Base-by-base conservation (phyloP, 2,888 invertebrate species). In the Oscheius sp. region DNA sequence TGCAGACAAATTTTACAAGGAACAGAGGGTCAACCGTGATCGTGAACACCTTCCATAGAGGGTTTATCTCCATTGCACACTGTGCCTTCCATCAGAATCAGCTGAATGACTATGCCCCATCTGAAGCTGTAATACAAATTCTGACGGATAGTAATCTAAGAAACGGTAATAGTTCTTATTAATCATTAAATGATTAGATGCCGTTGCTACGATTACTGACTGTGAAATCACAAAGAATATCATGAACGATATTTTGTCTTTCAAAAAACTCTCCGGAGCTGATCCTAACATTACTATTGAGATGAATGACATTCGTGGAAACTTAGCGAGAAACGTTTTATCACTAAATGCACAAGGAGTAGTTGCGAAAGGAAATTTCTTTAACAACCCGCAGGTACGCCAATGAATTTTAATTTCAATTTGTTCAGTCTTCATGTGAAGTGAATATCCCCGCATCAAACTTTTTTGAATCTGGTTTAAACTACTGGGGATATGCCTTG, bases 11-110 rank as follows among this genome's bases (percentile, higher is more conserved):
- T 12, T 75, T 75, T 20, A 59, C 51, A 12, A 45, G 75, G 32
- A 75, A 72, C 20, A 38, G 64, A n/a, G 75, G 75, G 20, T 41
- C 61, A 22, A 72, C 61, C 9, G 28, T 75, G 4, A 14, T 20
- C 8, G 26, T 67, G 6, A 24, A 30, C 9, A 30, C 50, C 4
- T 24, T 67, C 1, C 41, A 36, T 17, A 49, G 26, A n/a, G 59
- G 57, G 20, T 5, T 14, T 20, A 26, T 45, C 5, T 4, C 28
- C 1, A 47, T 67, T 24, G 33, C 9, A n/a, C 22, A 47, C 2
- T 50, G 30, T 20, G 12, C 14, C n/a, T 67, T 65, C 22, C 28
- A 28, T 2, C 38, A 51, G 22, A 65, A 65, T 41, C 65, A 65
- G 30, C 20, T 65, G 36, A 65, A 65, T 45, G 65, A 65, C n/a